Conservation (phyloP, 2,888 invertebrate genomes). For the Tachina lurida region DNA sequence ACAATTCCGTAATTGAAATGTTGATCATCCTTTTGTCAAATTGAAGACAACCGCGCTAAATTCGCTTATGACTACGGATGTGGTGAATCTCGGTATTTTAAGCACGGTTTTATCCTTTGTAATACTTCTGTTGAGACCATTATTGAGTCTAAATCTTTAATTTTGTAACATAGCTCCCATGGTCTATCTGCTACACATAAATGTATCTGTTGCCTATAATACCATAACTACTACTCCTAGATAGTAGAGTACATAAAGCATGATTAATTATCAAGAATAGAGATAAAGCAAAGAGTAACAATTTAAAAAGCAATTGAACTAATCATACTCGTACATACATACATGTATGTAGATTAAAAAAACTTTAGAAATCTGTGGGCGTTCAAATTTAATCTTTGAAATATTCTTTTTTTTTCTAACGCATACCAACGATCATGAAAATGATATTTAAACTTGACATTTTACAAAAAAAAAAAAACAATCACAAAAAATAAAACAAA, state of each 20-base stretch:
- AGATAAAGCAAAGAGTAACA: slow-evolving; percentile 41
- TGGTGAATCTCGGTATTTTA: no score
- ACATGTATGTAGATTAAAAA: neutral
- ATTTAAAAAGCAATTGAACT: slow-evolving; percentile 36
- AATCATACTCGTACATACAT: neutral
- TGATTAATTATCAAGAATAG: slow-evolving; percentile 63
- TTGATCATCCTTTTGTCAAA: no score
- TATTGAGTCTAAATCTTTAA: no score
- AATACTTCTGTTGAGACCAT: no score
- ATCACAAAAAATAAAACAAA: neutral
- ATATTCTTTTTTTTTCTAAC: slow-evolving; percentile 18
- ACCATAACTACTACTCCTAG: neutral
- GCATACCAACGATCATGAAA: slow-evolving; percentile 64
- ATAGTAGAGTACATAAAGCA: slow-evolving; percentile 34
- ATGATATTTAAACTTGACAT: slow-evolving; percentile 68
- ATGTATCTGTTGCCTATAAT: neutral
- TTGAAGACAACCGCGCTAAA: no score
- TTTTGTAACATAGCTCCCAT: no score
- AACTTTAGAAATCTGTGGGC: slow-evolving; percentile 56
- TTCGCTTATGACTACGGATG: no score
- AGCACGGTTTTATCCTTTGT: no score
- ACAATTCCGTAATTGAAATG: no score
- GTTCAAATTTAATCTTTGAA: slow-evolving; percentile 59
- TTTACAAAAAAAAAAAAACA: slow-evolving; percentile 37
- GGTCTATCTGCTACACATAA: neutral